These are phyloP conservation scores for Catharus minimus DNA, from an alignment of 2,113 vertebrate genomes.

Conservation along the genomic window DNA sequence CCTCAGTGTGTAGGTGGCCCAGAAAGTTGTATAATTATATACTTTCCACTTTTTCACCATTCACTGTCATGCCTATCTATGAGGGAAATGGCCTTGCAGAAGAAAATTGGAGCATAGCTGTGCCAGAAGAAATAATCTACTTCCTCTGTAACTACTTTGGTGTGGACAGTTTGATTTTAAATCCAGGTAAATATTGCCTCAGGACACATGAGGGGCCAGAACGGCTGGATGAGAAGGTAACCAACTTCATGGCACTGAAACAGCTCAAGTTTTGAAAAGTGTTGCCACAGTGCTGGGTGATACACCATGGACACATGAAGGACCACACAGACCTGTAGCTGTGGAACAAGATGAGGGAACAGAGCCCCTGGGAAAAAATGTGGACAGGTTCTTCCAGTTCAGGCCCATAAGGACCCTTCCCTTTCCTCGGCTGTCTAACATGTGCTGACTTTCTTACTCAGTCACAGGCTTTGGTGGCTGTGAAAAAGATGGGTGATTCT, in stretches of 20 bases:
- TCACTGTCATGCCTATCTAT: background rate
- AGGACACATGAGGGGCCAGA: background rate
- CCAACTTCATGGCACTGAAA: background rate
- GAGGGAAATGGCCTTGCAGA: background rate
- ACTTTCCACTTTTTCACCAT: background rate
- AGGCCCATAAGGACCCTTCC: background rate
- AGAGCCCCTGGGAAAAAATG: fast-evolving
- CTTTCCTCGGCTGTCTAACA: background rate
- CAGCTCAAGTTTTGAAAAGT: background rate
- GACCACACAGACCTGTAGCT: fast-evolving
- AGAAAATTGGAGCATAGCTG: background rate
- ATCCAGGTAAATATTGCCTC: background rate
- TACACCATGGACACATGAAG: fast-evolving
- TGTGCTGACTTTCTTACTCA: background rate
- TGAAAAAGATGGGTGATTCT: background rate
- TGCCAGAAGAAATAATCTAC: background rate
- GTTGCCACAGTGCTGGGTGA: background rate
- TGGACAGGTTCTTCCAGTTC: background rate
- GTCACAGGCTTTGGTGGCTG: background rate
- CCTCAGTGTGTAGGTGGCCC: fast-evolving
- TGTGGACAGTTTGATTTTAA: background rate
- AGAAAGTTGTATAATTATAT: background rate
- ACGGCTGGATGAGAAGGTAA: background rate
- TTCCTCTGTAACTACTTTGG: background rate
- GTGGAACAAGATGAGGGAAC: background rate